A percentile compares a stretch with the other conserved stretches of the same genome.
Conservation (phyloP, 2,797 vertebrate genomes). For the Loris lydekkerianus region DNA sequence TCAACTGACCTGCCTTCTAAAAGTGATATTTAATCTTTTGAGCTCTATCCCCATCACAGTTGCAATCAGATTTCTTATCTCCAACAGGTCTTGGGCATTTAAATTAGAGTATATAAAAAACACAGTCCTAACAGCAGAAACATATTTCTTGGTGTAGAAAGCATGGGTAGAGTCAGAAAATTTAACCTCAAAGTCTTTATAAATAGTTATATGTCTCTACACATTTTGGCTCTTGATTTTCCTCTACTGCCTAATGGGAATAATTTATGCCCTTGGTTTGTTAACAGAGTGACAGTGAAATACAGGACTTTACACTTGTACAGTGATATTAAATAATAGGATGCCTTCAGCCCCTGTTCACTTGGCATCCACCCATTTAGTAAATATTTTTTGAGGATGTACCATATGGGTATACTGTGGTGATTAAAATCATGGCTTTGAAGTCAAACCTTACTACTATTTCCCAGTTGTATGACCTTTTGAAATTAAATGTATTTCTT, state of each 20-base stretch:
- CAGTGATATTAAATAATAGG: background rate
- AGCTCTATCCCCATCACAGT: conserved; percentile 17
- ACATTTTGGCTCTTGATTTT: conserved; percentile 22
- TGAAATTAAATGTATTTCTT: background rate
- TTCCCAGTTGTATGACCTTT: background rate
- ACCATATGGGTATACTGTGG: background rate
- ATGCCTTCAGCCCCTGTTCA: background rate
- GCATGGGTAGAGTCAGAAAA: background rate
- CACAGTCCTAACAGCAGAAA: background rate
- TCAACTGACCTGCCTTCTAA: conserved; percentile 35
- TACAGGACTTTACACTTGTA: background rate
- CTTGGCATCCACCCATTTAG: background rate
- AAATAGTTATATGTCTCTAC: background rate
- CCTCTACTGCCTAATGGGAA: background rate
- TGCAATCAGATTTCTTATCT: conserved; percentile 1
- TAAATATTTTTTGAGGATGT: background rate
- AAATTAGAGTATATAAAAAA: conserved; percentile 53
- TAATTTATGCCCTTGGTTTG: conserved; percentile 6
- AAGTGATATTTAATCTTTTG: conserved; percentile 27
- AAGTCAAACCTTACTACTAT: background rate
- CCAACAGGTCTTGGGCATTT: background rate
- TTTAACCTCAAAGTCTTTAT: conserved; percentile 20
- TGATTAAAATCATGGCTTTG: background rate
- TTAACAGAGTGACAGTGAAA: background rate
- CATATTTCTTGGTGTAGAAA: background rate